phyloP scores from a whole-genome alignment of 2,113 vertebrate genomes.

The Bubo blakistoni region DNA sequence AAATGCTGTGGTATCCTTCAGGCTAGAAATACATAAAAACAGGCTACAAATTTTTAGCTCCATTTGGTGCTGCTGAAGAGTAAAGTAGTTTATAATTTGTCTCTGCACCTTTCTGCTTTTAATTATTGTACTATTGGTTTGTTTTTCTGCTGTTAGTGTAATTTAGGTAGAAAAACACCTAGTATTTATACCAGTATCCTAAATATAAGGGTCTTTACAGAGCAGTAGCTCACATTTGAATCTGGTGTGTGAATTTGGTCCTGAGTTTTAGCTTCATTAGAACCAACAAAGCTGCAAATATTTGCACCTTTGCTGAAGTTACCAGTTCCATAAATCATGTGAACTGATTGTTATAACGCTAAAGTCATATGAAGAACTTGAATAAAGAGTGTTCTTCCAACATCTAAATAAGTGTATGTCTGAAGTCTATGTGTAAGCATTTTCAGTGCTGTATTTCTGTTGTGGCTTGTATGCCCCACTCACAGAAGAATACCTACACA shows the following conservation, averaged over 20 bases:
- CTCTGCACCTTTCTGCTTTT: neutral
- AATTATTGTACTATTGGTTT: neutral
- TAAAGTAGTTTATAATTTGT: neutral
- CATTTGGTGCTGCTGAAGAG: neutral
- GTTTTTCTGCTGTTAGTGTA: neutral
- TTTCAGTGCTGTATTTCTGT: neutral
- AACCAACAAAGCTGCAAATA: neutral
- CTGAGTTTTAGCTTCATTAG: neutral
- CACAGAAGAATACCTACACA: neutral
- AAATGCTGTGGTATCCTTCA: neutral
- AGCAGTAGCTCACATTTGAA: neutral
- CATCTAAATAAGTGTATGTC: neutral
- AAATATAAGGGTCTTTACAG: neutral
- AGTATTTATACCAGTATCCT: neutral
- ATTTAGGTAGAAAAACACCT: neutral
- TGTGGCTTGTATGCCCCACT: neutral
- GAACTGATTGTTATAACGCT: neutral
- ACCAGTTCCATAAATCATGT: neutral
- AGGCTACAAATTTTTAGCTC: neutral
- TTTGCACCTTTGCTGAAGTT: neutral
- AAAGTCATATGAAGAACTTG: neutral
- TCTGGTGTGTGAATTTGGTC: neutral
- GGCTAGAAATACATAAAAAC: neutral
- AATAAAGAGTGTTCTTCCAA: neutral
- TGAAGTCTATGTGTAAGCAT: neutral